Percentiles rank a stretch among this genome's conserved stretches.
Evolutionary conservation across 37 sponge, comb jelly and placozoan species (phyloP).

Genomic region (Spongia lamella): DNA sequence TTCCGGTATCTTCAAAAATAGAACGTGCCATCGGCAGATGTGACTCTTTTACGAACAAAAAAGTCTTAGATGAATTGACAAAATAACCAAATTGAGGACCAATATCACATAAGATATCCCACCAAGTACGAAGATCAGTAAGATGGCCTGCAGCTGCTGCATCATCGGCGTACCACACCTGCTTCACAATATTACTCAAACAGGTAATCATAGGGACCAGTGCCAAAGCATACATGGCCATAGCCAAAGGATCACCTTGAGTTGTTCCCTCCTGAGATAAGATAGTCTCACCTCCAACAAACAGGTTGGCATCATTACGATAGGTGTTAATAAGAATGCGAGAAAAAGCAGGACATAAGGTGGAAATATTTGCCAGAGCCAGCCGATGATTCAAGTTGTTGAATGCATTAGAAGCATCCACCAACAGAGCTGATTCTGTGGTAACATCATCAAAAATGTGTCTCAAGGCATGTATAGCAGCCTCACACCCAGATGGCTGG

Average conservation of each 20-base stretch:
- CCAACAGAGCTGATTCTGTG: slow-evolving; percentile 29
- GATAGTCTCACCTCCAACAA: slow-evolving; percentile 6
- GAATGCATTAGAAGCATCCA: slow-evolving; percentile 12
- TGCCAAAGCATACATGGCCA: no score
- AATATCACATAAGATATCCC: not conserved
- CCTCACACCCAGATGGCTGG: slow-evolving; percentile 56
- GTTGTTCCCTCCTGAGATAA: not conserved
- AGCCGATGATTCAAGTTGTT: slow-evolving; percentile 19
- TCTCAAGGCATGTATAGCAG: slow-evolving; percentile 45
- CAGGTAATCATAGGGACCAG: no score
- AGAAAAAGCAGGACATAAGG: slow-evolving; percentile 2
- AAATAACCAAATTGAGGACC: slow-evolving; percentile 27
- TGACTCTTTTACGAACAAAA: not conserved
- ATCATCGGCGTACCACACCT: no score
- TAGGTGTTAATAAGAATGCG: slow-evolving; percentile 29
- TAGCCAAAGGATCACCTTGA: no score
- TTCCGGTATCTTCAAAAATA: slow-evolving; percentile 1
- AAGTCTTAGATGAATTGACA: slow-evolving; percentile 7
- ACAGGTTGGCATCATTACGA: slow-evolving; percentile 13
- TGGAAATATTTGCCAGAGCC: slow-evolving; percentile 13
- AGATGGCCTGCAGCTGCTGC: not conserved
- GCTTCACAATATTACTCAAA: no score
- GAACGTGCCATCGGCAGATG: not conserved
- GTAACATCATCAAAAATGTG: slow-evolving; percentile 17
- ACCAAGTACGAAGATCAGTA: slow-evolving; percentile 7